Percentiles rank a stretch among this genome's conserved stretches.
phyloP scores from a whole-genome alignment of 2,888 invertebrate genomes.

The Calameuta pallipes region DNA sequence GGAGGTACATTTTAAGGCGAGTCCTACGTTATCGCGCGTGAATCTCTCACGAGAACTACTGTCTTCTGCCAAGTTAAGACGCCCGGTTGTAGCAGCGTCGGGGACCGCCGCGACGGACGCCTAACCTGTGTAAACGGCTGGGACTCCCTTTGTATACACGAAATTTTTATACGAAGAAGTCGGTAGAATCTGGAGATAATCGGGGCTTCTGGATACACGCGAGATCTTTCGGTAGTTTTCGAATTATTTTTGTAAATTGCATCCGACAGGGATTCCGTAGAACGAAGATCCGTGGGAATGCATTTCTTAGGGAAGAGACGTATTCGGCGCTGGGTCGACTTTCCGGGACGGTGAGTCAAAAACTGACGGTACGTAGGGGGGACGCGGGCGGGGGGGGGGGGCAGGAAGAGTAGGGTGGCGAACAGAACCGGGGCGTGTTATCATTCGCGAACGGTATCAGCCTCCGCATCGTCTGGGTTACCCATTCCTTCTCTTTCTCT shows the following conservation, averaged over 20 bases:
- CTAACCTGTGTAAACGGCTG: neutral
- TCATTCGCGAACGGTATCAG: conserved; percentile 37
- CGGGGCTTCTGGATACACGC: neutral
- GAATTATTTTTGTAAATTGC: too few relatives aligned
- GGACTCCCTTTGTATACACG: neutral
- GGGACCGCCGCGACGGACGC: conserved; percentile 1
- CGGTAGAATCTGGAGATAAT: neutral
- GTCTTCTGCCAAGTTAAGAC: conserved; percentile 44
- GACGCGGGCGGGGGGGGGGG: conserved; percentile 8
- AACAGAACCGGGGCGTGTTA: conserved; percentile 25
- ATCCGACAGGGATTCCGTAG: too few relatives aligned
- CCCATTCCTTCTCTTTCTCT: neutral
- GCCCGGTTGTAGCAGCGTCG: conserved; percentile 22
- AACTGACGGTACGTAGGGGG: conserved; percentile 37
- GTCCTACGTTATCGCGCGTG: conserved; percentile 40
- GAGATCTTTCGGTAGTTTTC: too few relatives aligned
- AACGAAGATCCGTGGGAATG: too few relatives aligned
- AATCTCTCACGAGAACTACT: conserved; percentile 50
- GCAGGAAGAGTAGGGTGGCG: conserved; percentile 21
- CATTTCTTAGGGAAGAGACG: too few relatives aligned
- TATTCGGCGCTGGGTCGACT: too few relatives aligned
- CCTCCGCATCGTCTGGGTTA: conserved; percentile 49
- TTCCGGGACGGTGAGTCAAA: conserved; percentile 39
- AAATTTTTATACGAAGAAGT: neutral
- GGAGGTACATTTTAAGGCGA: conserved; percentile 29